A percentile compares a stretch with the other conserved stretches of the same genome.
These are phyloP conservation scores for Verasper variegatus DNA, from an alignment of 2,113 vertebrate genomes.

Conservation along the genomic window DNA sequence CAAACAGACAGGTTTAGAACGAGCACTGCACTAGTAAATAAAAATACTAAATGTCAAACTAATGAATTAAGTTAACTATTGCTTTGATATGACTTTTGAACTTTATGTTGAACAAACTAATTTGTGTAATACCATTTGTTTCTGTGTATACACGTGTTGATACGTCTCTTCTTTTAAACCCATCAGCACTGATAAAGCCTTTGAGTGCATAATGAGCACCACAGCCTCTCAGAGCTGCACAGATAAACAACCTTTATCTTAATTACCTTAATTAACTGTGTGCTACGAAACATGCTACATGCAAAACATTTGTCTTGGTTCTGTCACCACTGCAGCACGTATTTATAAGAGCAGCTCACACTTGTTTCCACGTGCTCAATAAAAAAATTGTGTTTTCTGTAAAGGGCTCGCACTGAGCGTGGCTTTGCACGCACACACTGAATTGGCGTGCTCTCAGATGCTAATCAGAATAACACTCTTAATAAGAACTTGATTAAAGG, in stretches of 20 bases:
- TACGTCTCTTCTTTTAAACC: neutral
- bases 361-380: neutral
- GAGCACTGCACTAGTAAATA: no score
- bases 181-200: neutral
- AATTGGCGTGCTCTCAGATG: neutral
- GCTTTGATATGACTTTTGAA: no score
- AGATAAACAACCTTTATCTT: neutral
- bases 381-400: neutral
- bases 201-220: neutral
- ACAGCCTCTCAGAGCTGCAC: neutral
- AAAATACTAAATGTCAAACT: no score
- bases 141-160: neutral
- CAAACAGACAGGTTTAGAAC: no score
- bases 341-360: neutral
- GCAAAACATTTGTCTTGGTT: neutral
- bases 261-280: neutral
- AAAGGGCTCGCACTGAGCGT: neutral
- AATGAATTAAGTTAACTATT: no score
- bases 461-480: conserved; percentile 42
- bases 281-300: neutral
- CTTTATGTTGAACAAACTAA: neutral
- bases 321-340: neutral
- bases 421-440: neutral
- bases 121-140: neutral
- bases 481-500: conserved; percentile 50